Conservation (phyloP, 1,140 invertebrate genomes). For the Metaphire vulgaris region DNA sequence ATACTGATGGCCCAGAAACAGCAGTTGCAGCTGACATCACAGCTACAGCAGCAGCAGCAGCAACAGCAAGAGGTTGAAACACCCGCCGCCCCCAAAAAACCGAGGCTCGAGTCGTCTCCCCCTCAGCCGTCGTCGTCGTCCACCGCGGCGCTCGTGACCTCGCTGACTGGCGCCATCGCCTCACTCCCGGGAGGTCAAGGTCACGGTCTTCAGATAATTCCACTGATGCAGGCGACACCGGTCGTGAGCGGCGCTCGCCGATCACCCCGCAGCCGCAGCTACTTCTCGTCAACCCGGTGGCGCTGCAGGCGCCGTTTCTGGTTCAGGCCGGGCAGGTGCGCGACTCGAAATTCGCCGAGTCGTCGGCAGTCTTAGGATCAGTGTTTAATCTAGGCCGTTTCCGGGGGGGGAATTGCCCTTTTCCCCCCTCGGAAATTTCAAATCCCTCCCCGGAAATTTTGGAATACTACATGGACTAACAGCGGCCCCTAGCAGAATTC, state of each 20-base stretch:
- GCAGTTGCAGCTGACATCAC: constrained; percentile 36
- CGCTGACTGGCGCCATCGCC: constrained; percentile 12
- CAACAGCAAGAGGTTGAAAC: constrained; percentile 54
- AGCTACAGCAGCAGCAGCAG: constrained; percentile 55
- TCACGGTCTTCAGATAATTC: constrained; percentile 2
- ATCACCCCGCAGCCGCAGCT: constrained; percentile 11
- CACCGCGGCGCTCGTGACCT: constrained; percentile 13
- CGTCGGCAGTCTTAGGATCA: too few relatives aligned
- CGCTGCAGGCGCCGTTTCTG: constrained; percentile 21
- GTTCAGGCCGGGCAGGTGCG: constrained; percentile 55
- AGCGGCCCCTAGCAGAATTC: too few relatives aligned
- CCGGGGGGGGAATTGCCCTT: too few relatives aligned
- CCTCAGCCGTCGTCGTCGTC: constrained; percentile 25
- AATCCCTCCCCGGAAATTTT: too few relatives aligned
- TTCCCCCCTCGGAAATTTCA: too few relatives aligned
- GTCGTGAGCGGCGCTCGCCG: background rate
- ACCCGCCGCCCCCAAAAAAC: background rate
- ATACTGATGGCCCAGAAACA: constrained; percentile 21
- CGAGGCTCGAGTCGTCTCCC: constrained; percentile 23
- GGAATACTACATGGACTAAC: too few relatives aligned
- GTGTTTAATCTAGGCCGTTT: too few relatives aligned
- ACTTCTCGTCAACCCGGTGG: constrained; percentile 13
- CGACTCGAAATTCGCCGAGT: background rate
- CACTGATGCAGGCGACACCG: background rate
- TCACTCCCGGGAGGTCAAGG: constrained; percentile 24